Evolutionary conservation across 2,888 invertebrate species (phyloP), one percentile per base, ranked within the genome.

Genomic region (Ochropleura leucogaster): DNA sequence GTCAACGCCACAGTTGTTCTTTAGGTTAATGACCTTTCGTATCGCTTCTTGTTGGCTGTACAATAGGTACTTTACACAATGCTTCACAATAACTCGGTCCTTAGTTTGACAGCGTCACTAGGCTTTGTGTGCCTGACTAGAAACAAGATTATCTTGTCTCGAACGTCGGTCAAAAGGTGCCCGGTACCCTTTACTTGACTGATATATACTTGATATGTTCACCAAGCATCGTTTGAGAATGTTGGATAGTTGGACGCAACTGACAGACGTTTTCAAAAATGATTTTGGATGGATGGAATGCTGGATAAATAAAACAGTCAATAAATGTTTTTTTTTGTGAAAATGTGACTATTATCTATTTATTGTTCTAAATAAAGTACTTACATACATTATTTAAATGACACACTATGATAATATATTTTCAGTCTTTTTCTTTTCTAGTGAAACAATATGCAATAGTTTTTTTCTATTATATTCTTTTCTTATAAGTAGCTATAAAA

Each of bases 111-210:
- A n/a, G 69, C n/a, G 62, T 53, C 40, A 71, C 55, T 42, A 20
- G n/a, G 70, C 77, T 84, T 77, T 74, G 72, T 77, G 68, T 67
- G 40, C 51, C 68, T 49, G 68, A 57, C 81, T 79, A 44, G 65
- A 71, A 60, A 80, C 62, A 69, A 72, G 77, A 84, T 81, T 80
- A 82, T 80, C 80, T 69, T 67, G 72, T 80, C 80, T 69, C 46
- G 46, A 69, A 72, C 59, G 59, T 46, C 64, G 67, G 63, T 66
- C 53, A 66, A 80, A 74, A 74, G 66, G 71, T 68, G 55, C 20
- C 47, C 57, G 46, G 46, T 30, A 18, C 10, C 57, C 55, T 73
- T 68, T 62, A 20, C 49, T 67, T 62, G 72, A 84, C 65, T 62
- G 62, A 57, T 74, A 49, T 51, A 67, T 7, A 51, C 6, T 14